Evolutionary conservation across 2,797 vertebrate species (phyloP).

Genomic region (Acrossocheilus wenchowensis): DNA sequence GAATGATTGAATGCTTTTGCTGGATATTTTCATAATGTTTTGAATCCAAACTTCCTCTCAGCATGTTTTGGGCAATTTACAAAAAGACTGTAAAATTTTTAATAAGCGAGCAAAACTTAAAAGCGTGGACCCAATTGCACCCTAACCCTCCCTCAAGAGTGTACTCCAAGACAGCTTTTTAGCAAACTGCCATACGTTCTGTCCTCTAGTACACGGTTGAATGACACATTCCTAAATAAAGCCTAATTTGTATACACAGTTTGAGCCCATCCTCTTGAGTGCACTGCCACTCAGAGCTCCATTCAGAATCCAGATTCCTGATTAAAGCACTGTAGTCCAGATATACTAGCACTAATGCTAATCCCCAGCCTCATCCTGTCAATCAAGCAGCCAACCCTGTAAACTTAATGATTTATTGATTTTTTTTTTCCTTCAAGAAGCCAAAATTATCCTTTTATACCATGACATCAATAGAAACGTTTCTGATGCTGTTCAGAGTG

Average conservation of each 20-base stretch:
- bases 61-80: background rate
- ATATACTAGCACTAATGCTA: constrained; percentile 29
- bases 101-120: background rate
- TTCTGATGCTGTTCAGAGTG: background rate
- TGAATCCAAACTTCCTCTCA: background rate
- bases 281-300: constrained; percentile 28
- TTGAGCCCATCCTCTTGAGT: constrained; percentile 5
- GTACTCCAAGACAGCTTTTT: background rate
- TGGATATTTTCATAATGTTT: no score
- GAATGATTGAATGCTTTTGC: no score
- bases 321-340: constrained; percentile 43
- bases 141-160: background rate
- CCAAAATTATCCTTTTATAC: constrained; percentile 21
- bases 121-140: background rate
- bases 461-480: constrained; percentile 1
- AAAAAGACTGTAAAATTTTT: background rate
- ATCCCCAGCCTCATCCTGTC: constrained; percentile 20
- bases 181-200: background rate
- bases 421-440: constrained; percentile 57
- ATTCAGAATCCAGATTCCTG: constrained; percentile 27
- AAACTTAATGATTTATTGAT: constrained; percentile 76
- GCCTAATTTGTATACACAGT: constrained; percentile 35
- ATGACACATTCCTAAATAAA: constrained; percentile 45
- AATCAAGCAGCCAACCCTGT: constrained; percentile 53
- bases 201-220: constrained; percentile 9